Evolutionary conservation across 2,113 vertebrate genomes (phyloP).

Genomic region (human (Homo sapiens)): DNA sequence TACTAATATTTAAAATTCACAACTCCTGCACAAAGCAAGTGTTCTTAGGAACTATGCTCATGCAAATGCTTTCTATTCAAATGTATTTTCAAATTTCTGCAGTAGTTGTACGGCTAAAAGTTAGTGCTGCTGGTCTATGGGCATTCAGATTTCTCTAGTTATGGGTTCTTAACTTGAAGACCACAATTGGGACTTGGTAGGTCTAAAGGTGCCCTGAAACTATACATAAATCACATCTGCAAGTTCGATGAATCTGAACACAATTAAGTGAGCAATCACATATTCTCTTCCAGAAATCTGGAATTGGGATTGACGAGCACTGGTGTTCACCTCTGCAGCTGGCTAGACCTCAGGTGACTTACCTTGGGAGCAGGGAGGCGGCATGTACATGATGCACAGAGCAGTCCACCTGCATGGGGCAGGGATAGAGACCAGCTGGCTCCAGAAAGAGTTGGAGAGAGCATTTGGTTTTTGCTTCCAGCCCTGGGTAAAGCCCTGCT

Average conservation of each 20-base stretch:
- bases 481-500: background rate
- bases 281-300: background rate
- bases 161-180: background rate
- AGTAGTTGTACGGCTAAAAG: background rate
- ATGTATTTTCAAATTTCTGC: background rate
- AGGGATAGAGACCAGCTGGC: background rate
- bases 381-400: background rate
- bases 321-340: background rate
- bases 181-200: background rate
- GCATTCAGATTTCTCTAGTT: background rate
- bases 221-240: background rate
- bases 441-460: background rate
- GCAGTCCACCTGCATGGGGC: background rate
- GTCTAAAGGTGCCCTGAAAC: background rate
- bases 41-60: background rate
- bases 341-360: background rate
- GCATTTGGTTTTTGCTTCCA: background rate
- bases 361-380: background rate
- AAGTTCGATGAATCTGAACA: background rate
- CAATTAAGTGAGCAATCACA: background rate
- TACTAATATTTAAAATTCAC: constrained; percentile 11
- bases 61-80: background rate
- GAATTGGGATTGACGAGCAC: background rate
- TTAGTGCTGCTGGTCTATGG: background rate
- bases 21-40: background rate